Conservation (phyloP, 2,888 invertebrate species). For the Serrognathus titanus region DNA sequence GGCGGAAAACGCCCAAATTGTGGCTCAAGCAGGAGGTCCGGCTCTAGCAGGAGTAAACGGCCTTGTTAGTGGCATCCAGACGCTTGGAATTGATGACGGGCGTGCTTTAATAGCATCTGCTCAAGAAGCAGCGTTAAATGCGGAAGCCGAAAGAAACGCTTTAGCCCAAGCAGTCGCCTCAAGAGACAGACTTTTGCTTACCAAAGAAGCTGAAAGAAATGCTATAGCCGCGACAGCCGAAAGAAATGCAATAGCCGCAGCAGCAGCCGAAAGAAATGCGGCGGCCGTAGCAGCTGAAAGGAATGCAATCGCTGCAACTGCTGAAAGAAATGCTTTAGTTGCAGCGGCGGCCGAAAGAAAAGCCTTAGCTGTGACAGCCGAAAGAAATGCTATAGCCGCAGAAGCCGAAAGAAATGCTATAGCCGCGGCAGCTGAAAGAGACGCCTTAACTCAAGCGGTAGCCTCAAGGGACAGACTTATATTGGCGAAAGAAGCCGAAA, state of each 20-base stretch:
- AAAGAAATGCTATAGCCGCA: conserved; percentile 3
- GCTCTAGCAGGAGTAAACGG: too few species aligned
- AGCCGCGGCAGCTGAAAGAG: conserved; percentile 2
- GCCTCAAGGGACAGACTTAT: neutral
- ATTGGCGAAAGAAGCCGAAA: conserved; percentile 5
- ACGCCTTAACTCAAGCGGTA: conserved; percentile 3
- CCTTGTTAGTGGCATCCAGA: too few species aligned
- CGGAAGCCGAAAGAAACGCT: conserved; percentile 4
- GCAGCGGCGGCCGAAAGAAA: neutral
- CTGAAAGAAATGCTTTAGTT: neutral
- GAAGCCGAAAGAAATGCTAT: conserved; percentile 2
- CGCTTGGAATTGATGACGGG: too few species aligned
- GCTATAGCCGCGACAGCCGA: neutral
- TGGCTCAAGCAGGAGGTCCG: too few species aligned
- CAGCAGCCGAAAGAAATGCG: neutral
- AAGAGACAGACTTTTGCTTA: too few species aligned
- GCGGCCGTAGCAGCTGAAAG: neutral
- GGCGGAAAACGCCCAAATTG: too few species aligned
- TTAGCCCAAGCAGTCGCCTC: neutral
- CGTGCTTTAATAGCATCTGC: too few species aligned
- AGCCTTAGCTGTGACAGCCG: neutral
- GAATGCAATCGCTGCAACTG: neutral
- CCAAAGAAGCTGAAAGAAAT: neutral
- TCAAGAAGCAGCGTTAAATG: neutral
- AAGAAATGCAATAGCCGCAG: too few species aligned